A percentile compares a stretch with the other conserved stretches of the same genome.
These are phyloP conservation scores for Chymomyza costata DNA, from an alignment of 1,140 invertebrate species.

Conservation along the genomic window DNA sequence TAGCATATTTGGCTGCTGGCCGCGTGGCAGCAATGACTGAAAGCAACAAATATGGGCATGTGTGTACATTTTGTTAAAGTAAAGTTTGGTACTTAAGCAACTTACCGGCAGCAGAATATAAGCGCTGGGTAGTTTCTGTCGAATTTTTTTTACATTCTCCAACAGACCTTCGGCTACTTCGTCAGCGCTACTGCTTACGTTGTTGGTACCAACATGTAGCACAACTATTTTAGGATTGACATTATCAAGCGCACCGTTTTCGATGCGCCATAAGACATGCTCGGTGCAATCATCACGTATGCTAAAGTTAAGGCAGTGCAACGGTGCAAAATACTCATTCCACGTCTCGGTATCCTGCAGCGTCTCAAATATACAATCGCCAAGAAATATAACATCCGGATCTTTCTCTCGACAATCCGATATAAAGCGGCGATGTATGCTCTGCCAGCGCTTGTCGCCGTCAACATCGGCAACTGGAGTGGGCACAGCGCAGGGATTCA, in stretches of 20 bases:
- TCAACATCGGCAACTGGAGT: conserved; percentile 78
- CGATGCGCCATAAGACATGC: conserved; percentile 91
- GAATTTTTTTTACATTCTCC: conserved; percentile 84
- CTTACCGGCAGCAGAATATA: conserved; percentile 90
- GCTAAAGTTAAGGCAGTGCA: conserved; percentile 93
- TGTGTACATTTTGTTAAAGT: background rate
- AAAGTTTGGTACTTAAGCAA: conserved; percentile 44
- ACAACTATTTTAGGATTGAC: conserved; percentile 93
- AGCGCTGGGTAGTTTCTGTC: conserved; percentile 84
- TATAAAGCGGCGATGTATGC: conserved; percentile 85
- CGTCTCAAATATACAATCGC: conserved; percentile 89
- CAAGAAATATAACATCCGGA: conserved; percentile 93
- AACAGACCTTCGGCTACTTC: conserved; percentile 88
- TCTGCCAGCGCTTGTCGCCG: conserved; percentile 69
- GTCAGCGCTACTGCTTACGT: conserved; percentile 84
- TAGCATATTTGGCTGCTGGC: conserved; percentile 86
- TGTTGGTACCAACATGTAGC: conserved; percentile 90
- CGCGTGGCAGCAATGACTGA: conserved; percentile 88
- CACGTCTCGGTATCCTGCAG: conserved; percentile 88
- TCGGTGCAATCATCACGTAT: conserved; percentile 91
- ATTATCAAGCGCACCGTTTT: conserved; percentile 91
- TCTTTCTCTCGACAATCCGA: conserved; percentile 89
- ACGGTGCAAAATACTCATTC: conserved; percentile 89
- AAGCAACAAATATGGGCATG: conserved; percentile 56
- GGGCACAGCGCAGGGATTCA: conserved; percentile 80